Conservation (phyloP, 2,113 vertebrate genomes). For the Seriola rivoliana region DNA sequence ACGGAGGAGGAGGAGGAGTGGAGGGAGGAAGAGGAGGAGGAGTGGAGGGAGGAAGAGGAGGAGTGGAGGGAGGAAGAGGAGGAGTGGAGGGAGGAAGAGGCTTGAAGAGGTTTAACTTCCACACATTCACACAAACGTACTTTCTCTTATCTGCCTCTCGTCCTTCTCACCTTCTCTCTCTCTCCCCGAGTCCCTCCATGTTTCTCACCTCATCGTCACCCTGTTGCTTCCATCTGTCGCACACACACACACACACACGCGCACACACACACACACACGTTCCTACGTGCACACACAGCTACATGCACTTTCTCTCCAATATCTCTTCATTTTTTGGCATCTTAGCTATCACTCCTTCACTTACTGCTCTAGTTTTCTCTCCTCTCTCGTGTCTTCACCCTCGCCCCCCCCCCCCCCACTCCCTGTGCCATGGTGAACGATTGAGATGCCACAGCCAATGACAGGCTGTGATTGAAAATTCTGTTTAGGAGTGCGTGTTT, state of each 20-base stretch:
- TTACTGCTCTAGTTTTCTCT: not conserved
- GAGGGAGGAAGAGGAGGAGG: too few species aligned
- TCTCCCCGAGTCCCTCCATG: conserved; percentile 50
- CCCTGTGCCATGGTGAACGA: conserved; percentile 24
- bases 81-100: too few species aligned
- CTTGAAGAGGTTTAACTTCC: conserved; percentile 15
- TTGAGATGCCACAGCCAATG: conserved; percentile 51
- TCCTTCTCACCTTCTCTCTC: conserved; percentile 39
- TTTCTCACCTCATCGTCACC: conserved; percentile 72
- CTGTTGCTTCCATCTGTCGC: conserved; percentile 60
- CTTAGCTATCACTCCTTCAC: not conserved
- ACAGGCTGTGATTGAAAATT: conserved; percentile 62
- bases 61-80: too few species aligned
- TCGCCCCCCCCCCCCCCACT: not conserved
- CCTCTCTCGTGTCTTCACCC: not conserved
- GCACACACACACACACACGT: not conserved
- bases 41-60: too few species aligned
- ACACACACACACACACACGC: too few species aligned
- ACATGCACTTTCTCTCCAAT: conserved; percentile 8
- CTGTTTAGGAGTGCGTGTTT: conserved; percentile 47
- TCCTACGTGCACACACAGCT: not conserved
- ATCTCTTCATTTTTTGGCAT: conserved; percentile 47
- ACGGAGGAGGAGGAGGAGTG: not conserved
- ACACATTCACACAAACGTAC: not conserved
- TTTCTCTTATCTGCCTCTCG: conserved; percentile 4